Evolutionary conservation across 1,140 invertebrate genomes (phyloP).

Genomic region (Hormaphis cornu): DNA sequence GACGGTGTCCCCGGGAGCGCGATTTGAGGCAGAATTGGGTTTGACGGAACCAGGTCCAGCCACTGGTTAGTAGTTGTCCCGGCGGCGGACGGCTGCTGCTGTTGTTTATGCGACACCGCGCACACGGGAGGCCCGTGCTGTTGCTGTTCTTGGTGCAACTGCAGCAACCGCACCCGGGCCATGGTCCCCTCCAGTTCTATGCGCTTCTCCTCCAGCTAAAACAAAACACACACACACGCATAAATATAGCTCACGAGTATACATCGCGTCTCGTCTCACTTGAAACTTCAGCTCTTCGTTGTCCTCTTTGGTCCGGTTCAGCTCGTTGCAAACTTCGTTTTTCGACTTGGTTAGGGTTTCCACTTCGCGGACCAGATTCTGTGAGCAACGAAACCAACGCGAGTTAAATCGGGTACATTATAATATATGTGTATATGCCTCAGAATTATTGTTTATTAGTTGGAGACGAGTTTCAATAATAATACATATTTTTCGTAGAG

Average conservation of each 20-base stretch:
- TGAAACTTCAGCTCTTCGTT: constrained; percentile 73
- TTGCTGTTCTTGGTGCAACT: constrained; percentile 43
- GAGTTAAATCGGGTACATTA: not conserved
- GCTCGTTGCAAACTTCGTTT: constrained; percentile 53
- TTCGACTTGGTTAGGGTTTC: constrained; percentile 55
- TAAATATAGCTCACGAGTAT: not conserved
- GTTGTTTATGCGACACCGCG: not conserved
- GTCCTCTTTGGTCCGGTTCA: constrained; percentile 63
- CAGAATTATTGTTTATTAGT: too few relatives aligned
- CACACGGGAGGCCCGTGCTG: constrained; percentile 35
- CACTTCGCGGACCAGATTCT: constrained; percentile 59
- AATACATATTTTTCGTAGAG: too few relatives aligned
- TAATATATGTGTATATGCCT: too few relatives aligned
- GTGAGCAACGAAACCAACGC: constrained; percentile 39
- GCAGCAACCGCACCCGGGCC: constrained; percentile 60
- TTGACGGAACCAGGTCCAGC: constrained; percentile 33
- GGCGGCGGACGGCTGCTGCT: not conserved
- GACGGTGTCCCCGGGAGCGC: constrained; percentile 36
- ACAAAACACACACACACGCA: constrained; percentile 33
- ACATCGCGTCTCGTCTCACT: constrained; percentile 44
- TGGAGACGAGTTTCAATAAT: too few relatives aligned
- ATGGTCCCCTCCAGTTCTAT: constrained; percentile 71
- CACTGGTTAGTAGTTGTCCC: constrained; percentile 39
- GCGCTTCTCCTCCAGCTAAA: constrained; percentile 65
- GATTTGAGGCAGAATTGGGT: constrained; percentile 35